Base-by-base conservation (phyloP, 2,113 vertebrate genomes). In the Centropus unirufus region DNA sequence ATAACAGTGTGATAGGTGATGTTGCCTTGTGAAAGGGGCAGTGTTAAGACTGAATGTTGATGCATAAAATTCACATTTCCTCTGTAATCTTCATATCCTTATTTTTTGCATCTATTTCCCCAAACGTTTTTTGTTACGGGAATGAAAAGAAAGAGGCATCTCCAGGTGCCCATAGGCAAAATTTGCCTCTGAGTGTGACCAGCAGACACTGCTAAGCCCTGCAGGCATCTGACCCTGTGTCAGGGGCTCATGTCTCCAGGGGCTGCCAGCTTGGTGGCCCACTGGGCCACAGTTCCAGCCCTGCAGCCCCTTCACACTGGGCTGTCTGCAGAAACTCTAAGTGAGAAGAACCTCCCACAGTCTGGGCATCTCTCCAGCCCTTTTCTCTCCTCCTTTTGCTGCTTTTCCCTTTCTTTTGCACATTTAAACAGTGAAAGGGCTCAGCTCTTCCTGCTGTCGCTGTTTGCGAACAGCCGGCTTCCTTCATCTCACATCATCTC, bases 401-500 rank as follows among this genome's bases (percentile, higher is more conserved):
- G 55, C 34, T 73, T 90, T 34, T 67, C 47, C 73, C 72, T 92
- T 42, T 39, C 67, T 39, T 74, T 42, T 1, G 13, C 76, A 51
- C 32, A 2, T 18, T 52, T 4, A 69, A 46, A 5, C 74, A 91
- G 58, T 1, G 0, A 2, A 47, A 47, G 64, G 79, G 9, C 82
- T 87, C 0, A 0, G 47, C 67, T 77, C 32, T 47, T 85, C 67
- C 59, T 69, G 51, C 63, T 0, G 0, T 34, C 32, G 77, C 80
- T 0, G 0, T 2, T 16, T 8, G 29, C 55, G 51, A 94, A 5
- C 91, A 95, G 95, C 82, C 5, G 23, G 16, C 34, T 94, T 29
- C 66, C 82, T 94, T 97, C 94, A 74, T 90, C 79, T 86, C 94
- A 90, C 92, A 91, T 91, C 75, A 52, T 94, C 70, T 7, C n/a